These are phyloP conservation scores for Dendrophyllia cribrosa DNA, from an alignment of 64 coral and sea anemone species.

Conservation along the genomic window DNA sequence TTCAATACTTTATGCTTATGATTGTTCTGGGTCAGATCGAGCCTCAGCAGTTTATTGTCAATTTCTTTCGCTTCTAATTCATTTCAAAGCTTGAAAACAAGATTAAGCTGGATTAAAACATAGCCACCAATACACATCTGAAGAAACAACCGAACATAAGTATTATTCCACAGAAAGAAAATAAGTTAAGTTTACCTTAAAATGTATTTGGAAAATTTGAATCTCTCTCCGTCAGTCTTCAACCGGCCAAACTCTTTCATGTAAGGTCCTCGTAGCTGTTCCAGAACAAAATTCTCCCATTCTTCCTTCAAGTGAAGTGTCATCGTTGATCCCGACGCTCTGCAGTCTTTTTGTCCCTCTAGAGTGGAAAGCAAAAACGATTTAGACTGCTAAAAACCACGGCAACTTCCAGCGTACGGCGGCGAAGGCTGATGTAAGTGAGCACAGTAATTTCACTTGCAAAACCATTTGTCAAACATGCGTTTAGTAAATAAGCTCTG, in stretches of 20 bases:
- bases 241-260: conserved; percentile 82
- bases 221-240: conserved; percentile 80
- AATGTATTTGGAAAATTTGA: conserved; percentile 89
- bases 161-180: no score
- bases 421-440: not conserved
- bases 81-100: not conserved
- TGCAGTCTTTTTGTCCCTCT: not conserved
- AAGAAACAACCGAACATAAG: not conserved
- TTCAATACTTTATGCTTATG: not conserved
- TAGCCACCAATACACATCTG: not conserved
- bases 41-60: not conserved
- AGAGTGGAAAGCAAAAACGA: not conserved
- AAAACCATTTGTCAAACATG: not conserved
- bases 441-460: conserved; percentile 20
- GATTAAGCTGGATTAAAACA: not conserved
- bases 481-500: conserved; percentile 31
- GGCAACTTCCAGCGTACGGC: not conserved
- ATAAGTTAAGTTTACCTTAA: conserved; percentile 61
- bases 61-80: not conserved
- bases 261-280: conserved; percentile 75
- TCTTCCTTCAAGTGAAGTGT: conserved; percentile 70
- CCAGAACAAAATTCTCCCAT: conserved; percentile 87
- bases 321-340: conserved; percentile 37
- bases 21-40: no score
- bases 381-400: not conserved